Conservation (phyloP, 2,113 vertebrate genomes). For the Scomber scombrus region DNA sequence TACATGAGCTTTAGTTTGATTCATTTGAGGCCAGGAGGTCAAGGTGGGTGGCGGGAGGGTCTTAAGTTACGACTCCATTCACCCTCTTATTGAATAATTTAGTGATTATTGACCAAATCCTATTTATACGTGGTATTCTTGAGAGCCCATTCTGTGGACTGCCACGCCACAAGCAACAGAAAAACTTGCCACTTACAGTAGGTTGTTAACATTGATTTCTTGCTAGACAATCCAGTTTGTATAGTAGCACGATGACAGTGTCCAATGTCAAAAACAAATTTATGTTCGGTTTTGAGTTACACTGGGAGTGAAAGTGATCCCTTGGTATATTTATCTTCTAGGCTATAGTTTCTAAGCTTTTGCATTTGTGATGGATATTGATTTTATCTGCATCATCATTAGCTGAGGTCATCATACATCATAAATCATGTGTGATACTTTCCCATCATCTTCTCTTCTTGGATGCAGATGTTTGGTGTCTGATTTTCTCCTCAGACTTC, state of each 20-base stretch:
- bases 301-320: constrained; percentile 29
- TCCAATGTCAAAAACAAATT: constrained; percentile 55
- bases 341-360: constrained; percentile 12
- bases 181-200: constrained; percentile 60
- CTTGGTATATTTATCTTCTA: constrained; percentile 12
- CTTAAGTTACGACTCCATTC: constrained; percentile 70
- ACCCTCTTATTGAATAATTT: constrained; percentile 81
- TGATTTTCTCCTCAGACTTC: neutral
- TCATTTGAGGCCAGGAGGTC: constrained; percentile 41
- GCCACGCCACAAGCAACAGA: constrained; percentile 59
- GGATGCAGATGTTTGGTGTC: neutral
- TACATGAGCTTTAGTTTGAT: constrained; percentile 12
- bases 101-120: constrained; percentile 79
- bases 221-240: constrained; percentile 33
- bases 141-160: constrained; percentile 51
- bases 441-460: neutral
- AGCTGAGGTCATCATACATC: constrained; percentile 20
- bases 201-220: constrained; percentile 69
- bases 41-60: constrained; percentile 38
- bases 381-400: constrained; percentile 46
- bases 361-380: constrained; percentile 25
- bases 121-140: constrained; percentile 70
- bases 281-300: constrained; percentile 42
- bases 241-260: constrained; percentile 19
- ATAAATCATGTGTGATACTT: constrained; percentile 5